Conservation (phyloP, 1,140 invertebrate species). For the Pseudachorutes palmiensis region DNA sequence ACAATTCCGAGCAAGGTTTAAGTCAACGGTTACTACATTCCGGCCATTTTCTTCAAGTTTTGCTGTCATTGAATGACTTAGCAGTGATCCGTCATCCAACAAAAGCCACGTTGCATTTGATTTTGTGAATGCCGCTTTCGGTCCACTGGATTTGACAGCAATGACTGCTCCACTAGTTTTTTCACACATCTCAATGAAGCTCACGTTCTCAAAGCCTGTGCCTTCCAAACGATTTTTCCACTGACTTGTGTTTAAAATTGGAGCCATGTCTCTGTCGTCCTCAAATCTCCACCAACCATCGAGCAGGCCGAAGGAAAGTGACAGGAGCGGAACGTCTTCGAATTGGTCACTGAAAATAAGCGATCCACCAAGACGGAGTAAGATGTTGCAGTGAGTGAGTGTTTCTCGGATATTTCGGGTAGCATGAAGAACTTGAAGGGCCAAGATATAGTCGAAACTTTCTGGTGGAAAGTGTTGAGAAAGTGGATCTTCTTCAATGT, state of each 20-base stretch:
- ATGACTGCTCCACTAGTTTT: not conserved
- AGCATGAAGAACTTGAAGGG: constrained; percentile 17
- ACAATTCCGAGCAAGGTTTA: too few relatives aligned
- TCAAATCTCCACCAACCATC: constrained; percentile 9
- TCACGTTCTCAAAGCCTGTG: constrained; percentile 5
- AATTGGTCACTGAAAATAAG: constrained; percentile 15
- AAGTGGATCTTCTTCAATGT: constrained; percentile 21
- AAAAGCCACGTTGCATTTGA: not conserved
- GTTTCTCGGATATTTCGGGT: constrained; percentile 8
- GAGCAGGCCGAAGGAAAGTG: constrained; percentile 2
- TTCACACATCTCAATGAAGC: not conserved
- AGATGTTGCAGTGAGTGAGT: not conserved
- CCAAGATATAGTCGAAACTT: constrained; percentile 14
- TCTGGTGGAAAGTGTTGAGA: constrained; percentile 15
- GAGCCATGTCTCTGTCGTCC: not conserved
- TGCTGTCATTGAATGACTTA: not conserved
- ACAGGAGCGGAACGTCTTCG: not conserved
- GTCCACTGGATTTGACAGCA: not conserved
- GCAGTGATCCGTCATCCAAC: not conserved
- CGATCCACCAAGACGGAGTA: not conserved
- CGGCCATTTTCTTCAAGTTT: not conserved
- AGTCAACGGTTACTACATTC: not conserved
- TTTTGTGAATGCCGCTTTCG: not conserved
- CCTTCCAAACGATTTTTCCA: constrained; percentile 7
- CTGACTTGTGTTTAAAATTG: not conserved